Evolutionary conservation across 2,888 invertebrate species (phyloP).

Genomic region (Bhutanitis thaidina): DNA sequence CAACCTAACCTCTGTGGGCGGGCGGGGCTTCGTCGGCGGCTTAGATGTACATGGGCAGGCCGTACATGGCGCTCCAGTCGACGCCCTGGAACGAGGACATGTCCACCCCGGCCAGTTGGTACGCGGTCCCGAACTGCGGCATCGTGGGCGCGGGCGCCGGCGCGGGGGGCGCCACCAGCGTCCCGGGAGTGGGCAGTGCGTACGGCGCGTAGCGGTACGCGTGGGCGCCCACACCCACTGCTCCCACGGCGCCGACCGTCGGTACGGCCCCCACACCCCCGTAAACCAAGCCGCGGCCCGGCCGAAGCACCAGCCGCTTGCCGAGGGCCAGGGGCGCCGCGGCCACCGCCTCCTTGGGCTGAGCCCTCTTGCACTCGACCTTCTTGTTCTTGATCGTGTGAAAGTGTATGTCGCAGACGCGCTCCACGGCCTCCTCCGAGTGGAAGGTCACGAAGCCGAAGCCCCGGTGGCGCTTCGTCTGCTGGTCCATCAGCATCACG

Average conservation of each 20-base stretch:
- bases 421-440: constrained; percentile 93
- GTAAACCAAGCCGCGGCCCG: constrained; percentile 83
- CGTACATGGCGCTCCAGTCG: constrained; percentile 95
- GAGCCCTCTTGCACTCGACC: constrained; percentile 93
- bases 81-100: constrained; percentile 96
- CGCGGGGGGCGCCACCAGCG: constrained; percentile 72
- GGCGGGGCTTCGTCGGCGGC: constrained; percentile 24
- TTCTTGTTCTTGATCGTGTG: constrained; percentile 96
- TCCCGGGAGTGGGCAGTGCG: constrained; percentile 67
- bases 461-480: constrained; percentile 93
- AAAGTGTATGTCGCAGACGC: constrained; percentile 96
- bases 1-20: constrained; percentile 45
- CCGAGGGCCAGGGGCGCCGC: constrained; percentile 83
- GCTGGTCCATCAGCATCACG: constrained; percentile 96
- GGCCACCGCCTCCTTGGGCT: constrained; percentile 92
- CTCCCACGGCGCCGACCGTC: constrained; percentile 54
- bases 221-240: constrained; percentile 40
- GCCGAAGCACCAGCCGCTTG: constrained; percentile 86
- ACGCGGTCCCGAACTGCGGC: constrained; percentile 85
- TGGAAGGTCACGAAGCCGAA: constrained; percentile 96
- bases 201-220: constrained; percentile 77
- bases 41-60: constrained; percentile 95
- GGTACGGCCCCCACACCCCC: constrained; percentile 64
- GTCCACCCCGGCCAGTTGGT: constrained; percentile 92
- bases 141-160: constrained; percentile 80